Percentiles rank a stretch among this genome's conserved stretches.
Evolutionary conservation across 2,888 invertebrate species (phyloP).

Genomic region (Phoenoteleia sp.): DNA sequence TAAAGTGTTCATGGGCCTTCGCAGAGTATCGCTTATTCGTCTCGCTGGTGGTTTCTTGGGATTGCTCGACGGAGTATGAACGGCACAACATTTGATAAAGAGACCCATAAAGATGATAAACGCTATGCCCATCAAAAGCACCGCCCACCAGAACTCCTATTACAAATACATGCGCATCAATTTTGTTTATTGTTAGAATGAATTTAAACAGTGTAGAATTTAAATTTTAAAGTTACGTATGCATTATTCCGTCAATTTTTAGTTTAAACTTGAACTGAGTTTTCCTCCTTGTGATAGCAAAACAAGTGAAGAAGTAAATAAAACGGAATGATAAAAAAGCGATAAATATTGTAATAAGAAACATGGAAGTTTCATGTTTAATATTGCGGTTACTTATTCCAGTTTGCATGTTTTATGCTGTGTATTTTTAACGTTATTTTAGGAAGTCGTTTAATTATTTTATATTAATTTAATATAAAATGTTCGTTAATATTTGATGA

Average conservation of each 20-base stretch:
- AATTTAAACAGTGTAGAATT: background rate
- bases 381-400: too few species aligned
- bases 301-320: too few species aligned
- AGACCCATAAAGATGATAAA: constrained; percentile 98
- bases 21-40: constrained; percentile 96
- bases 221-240: constrained; percentile 2
- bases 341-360: too few species aligned
- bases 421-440: too few species aligned
- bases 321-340: too few species aligned
- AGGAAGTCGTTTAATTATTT: too few species aligned
- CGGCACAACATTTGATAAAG: constrained; percentile 99
- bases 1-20: constrained; percentile 96
- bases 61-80: constrained; percentile 99
- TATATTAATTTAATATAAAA: too few species aligned
- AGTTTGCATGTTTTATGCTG: too few species aligned
- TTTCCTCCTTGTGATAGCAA: too few species aligned
- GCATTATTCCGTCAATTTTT: too few species aligned
- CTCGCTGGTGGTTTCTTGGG: constrained; percentile 98
- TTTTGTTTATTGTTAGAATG: constrained; percentile 42
- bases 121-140: constrained; percentile 95
- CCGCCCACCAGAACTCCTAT: constrained; percentile 97
- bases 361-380: too few species aligned
- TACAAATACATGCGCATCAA: constrained; percentile 69
- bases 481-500: too few species aligned
- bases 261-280: background rate